A percentile compares a stretch with the other conserved stretches of the same genome.
phyloP scores from a whole-genome alignment of 2,888 invertebrate genomes.

The Byasa hedistus region DNA sequence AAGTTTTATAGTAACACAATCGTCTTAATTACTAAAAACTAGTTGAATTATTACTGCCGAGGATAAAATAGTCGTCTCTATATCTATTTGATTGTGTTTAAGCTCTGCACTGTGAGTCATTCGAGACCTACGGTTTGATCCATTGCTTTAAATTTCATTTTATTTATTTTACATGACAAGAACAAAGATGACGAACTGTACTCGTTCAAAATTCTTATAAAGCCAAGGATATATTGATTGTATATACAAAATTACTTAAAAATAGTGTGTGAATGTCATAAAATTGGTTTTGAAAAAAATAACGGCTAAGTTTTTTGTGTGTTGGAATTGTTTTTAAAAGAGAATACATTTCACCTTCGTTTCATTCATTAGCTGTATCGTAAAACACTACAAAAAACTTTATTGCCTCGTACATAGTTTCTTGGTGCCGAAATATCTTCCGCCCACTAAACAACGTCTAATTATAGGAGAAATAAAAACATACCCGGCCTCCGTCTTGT shows the following conservation, averaged over 20 bases:
- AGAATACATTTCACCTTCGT: constrained; percentile 16
- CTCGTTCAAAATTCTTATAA: not conserved
- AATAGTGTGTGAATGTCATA: not conserved
- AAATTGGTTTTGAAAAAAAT: not conserved
- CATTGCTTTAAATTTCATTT: too few relatives aligned
- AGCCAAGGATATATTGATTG: not conserved
- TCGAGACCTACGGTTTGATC: too few relatives aligned
- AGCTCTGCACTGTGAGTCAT: too few relatives aligned
- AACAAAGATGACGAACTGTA: not conserved
- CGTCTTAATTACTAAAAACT: too few relatives aligned
- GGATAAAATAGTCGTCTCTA: too few relatives aligned
- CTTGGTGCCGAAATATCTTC: constrained; percentile 46
- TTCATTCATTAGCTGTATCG: constrained; percentile 35
- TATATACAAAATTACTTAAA: not conserved
- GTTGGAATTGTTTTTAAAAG: not conserved
- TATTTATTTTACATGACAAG: too few relatives aligned
- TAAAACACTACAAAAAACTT: constrained; percentile 36
- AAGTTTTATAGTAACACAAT: too few relatives aligned
- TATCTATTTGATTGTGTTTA: too few relatives aligned
- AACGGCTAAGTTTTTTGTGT: not conserved
- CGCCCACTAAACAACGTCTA: constrained; percentile 51
- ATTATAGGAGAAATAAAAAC: constrained; percentile 44
- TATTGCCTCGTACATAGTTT: constrained; percentile 37
- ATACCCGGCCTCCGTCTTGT: constrained; percentile 48
- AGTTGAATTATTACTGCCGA: too few relatives aligned